Percentiles rank a stretch among this genome's conserved stretches.
Conservation (phyloP, 2,797 vertebrate genomes). For the Darevskia mixta region DNA sequence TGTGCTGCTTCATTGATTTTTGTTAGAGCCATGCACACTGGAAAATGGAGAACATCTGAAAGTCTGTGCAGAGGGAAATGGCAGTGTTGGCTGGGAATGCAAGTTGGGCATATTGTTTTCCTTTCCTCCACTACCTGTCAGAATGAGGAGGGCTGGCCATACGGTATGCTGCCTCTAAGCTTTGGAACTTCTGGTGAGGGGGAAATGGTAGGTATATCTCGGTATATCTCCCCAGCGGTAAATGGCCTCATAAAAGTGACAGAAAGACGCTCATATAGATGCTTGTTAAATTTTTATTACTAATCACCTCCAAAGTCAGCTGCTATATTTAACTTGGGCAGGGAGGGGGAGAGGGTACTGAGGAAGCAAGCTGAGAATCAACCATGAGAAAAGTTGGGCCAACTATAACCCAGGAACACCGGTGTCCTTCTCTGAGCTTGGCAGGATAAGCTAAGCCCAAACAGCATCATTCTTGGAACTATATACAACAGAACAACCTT, state of each 20-base stretch:
- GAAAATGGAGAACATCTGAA: not conserved
- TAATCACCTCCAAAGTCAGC: slow-evolving; percentile 89
- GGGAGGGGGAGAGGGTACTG: slow-evolving; percentile 43
- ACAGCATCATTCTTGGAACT: not conserved
- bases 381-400: fast-evolving
- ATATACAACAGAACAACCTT: not conserved
- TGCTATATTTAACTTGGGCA: slow-evolving; percentile 73
- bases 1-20: not conserved
- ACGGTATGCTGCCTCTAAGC: slow-evolving; percentile 35
- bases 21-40: not conserved
- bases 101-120: not conserved
- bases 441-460: not conserved
- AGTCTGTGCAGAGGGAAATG: not conserved
- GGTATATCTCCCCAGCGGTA: slow-evolving; percentile 81
- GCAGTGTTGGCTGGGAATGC: not conserved
- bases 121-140: not conserved
- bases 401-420: slow-evolving; percentile 19
- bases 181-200: slow-evolving; percentile 56
- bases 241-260: slow-evolving; percentile 97
- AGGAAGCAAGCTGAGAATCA: not conserved
- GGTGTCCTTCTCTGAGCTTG: not conserved
- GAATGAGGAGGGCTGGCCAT: not conserved
- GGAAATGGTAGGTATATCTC: slow-evolving; percentile 79
- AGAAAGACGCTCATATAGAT: slow-evolving; percentile 93
- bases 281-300: slow-evolving; percentile 99